Evolutionary conservation across 2,888 invertebrate species (phyloP).

Genomic region (Pseudococcus jackbeardsleyi): DNA sequence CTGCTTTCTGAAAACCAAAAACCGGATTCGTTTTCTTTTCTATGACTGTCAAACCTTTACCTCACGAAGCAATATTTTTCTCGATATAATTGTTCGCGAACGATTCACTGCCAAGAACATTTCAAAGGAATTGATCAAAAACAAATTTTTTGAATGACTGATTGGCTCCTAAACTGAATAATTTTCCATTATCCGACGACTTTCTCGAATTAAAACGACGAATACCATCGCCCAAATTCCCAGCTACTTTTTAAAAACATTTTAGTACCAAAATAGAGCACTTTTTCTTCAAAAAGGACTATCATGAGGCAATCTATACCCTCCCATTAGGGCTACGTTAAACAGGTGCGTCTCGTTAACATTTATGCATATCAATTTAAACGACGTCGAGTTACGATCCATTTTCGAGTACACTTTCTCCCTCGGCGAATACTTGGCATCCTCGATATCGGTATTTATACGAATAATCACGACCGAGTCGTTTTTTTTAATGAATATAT

Average conservation of each 20-base stretch:
- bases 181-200: too few relatives aligned
- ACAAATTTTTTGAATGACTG: too few relatives aligned
- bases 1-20: too few relatives aligned
- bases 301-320: not conserved
- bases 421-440: not conserved
- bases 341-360: not conserved
- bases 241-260: not conserved
- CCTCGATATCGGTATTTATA: conserved; percentile 24
- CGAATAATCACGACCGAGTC: conserved; percentile 19
- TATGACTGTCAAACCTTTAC: too few relatives aligned
- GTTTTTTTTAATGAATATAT: conserved; percentile 14
- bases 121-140: too few relatives aligned
- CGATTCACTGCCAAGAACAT: too few relatives aligned
- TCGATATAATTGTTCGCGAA: too few relatives aligned
- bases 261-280: not conserved
- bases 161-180: too few relatives aligned
- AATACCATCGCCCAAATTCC: too few relatives aligned
- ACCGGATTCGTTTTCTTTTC: too few relatives aligned
- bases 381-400: conserved; percentile 1
- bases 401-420: not conserved
- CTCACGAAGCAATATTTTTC: too few relatives aligned
- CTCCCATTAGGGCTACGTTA: not conserved
- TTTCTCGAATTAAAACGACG: too few relatives aligned
- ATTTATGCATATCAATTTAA: conserved; percentile 17
- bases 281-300: not conserved